Conservation (phyloP, 2,797 vertebrate genomes). For the Triplophysa yarkandensis region DNA sequence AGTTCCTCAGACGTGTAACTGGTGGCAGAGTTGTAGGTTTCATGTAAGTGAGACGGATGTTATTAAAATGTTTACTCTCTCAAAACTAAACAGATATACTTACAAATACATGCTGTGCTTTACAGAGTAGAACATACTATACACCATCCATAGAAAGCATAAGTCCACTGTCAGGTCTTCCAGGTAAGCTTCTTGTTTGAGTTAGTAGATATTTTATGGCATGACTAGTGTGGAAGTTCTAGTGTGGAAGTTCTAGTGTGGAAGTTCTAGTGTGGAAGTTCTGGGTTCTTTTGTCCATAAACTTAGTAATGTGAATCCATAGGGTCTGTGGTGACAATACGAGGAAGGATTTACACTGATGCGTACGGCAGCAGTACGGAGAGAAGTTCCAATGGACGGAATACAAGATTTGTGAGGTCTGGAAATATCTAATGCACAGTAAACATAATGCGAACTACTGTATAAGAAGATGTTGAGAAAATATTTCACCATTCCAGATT, state of each 20-base stretch:
- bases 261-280: too few relatives aligned
- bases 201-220: background rate
- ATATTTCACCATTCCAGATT: background rate
- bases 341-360: conserved; percentile 75
- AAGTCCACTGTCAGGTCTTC: conserved; percentile 71
- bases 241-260: too few relatives aligned
- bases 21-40: conserved; percentile 65
- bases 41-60: conserved; percentile 66
- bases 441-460: background rate
- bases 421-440: background rate
- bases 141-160: conserved; percentile 74
- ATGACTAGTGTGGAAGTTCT: background rate
- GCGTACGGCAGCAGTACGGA: conserved; percentile 82
- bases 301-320: conserved; percentile 3
- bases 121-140: conserved; percentile 67
- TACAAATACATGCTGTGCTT: conserved; percentile 28
- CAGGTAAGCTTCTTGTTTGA: conserved; percentile 69
- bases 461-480: background rate
- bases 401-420: conserved; percentile 81
- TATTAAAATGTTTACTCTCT: background rate
- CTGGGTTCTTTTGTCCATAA: too few relatives aligned
- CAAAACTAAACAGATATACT: background rate
- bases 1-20: conserved; percentile 65
- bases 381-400: conserved; percentile 74
- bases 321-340: conserved; percentile 77